Conservation (phyloP, 1,140 invertebrate species). For the Heliconius hewitsoni region DNA sequence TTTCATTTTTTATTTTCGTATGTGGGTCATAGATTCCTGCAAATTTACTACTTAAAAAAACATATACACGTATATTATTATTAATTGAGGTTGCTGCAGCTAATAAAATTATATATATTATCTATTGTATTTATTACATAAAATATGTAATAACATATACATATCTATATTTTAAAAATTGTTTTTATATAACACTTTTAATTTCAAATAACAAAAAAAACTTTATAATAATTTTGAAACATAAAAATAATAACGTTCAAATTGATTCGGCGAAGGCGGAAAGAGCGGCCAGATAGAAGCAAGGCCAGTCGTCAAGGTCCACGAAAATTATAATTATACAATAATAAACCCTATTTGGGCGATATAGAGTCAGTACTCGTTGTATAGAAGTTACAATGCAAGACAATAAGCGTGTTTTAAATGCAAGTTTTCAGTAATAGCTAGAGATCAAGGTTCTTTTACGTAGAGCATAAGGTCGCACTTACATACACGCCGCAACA, state of each 20-base stretch:
- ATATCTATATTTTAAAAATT: background rate
- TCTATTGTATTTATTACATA: no score
- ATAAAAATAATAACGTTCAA: constrained; percentile 73
- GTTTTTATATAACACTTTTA: background rate
- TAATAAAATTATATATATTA: no score
- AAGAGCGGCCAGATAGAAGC: constrained; percentile 76
- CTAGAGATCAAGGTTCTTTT: constrained; percentile 73
- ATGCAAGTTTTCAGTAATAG: constrained; percentile 79
- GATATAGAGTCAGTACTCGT: constrained; percentile 51
- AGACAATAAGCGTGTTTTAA: constrained; percentile 76
- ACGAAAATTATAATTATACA: constrained; percentile 53
- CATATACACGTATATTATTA: background rate
- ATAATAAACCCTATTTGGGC: constrained; percentile 55
- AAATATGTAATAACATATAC: background rate
- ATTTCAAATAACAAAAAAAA: background rate
- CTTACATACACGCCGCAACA: constrained; percentile 27
- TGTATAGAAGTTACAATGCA: constrained; percentile 46
- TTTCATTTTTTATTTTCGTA: constrained; percentile 54
- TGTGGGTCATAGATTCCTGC: constrained; percentile 53
- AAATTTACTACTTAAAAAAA: background rate
- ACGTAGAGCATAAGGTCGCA: constrained; percentile 50
- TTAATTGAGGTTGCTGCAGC: background rate
- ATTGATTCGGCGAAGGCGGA: constrained; percentile 80
- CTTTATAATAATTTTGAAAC: constrained; percentile 31
- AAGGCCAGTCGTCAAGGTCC: constrained; percentile 76